A percentile compares a stretch with the other conserved stretches of the same genome.
phyloP scores from a whole-genome alignment of 2,797 vertebrate species.

The Melanogrammus aeglefinus region DNA sequence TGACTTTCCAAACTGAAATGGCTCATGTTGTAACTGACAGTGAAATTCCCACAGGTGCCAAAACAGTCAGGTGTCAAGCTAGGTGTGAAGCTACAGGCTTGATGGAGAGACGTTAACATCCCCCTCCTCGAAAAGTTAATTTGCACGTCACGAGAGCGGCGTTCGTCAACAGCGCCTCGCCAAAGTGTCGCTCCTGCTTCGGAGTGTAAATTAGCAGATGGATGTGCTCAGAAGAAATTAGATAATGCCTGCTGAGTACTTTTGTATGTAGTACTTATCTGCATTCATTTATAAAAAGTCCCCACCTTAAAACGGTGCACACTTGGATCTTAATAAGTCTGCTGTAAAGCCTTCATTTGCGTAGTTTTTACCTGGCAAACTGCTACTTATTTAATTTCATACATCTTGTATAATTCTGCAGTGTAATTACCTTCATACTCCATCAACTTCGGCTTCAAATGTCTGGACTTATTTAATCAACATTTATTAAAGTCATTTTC shows the following conservation, averaged over 20 bases:
- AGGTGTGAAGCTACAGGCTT: slow-evolving; percentile 19
- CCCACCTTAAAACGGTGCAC: neutral
- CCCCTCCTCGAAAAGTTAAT: slow-evolving; percentile 23
- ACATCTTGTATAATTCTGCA: neutral
- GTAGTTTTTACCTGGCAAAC: neutral
- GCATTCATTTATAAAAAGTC: neutral
- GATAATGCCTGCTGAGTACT: slow-evolving; percentile 21
- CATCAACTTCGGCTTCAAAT: too few species aligned
- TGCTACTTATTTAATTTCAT: neutral
- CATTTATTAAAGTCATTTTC: too few species aligned
- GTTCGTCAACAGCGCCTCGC: slow-evolving; percentile 28
- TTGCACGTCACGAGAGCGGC: slow-evolving; percentile 37
- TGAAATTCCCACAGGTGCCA: neutral
- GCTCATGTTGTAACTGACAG: neutral
- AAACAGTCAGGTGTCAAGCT: slow-evolving; percentile 13
- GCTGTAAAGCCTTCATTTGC: neutral
- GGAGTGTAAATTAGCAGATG: slow-evolving; percentile 40
- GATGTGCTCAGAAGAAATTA: slow-evolving; percentile 11
- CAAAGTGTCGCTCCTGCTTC: slow-evolving; percentile 7
- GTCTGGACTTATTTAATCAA: too few species aligned
- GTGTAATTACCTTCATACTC: neutral
- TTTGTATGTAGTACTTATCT: slow-evolving; percentile 23
- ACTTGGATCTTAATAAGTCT: neutral
- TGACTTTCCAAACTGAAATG: neutral
- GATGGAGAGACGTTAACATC: neutral